These are phyloP conservation scores for Aselliscus stoliczkanus DNA, from an alignment of 2,797 vertebrate genomes.

Conservation along the genomic window DNA sequence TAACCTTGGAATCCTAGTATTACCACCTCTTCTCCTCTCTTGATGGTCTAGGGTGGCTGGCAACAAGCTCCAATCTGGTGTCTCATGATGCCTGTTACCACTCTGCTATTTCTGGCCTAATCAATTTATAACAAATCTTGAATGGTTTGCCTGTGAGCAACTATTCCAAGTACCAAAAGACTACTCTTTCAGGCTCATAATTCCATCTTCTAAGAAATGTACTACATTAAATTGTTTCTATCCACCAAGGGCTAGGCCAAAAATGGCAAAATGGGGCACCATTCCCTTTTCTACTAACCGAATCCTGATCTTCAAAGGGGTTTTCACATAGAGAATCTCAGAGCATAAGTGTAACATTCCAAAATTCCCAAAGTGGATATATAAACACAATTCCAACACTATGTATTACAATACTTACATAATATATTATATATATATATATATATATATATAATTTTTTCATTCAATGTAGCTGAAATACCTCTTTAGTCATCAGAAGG, in stretches of 20 bases:
- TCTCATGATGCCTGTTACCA: neutral
- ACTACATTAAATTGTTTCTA: neutral
- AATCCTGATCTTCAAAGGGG: neutral
- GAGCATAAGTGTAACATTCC: neutral
- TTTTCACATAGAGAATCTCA: neutral
- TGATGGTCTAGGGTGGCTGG: neutral
- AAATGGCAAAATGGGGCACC: slow-evolving; percentile 13
- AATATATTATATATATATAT: accelerated
- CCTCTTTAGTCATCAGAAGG: neutral
- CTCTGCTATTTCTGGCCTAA: neutral
- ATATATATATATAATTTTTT: neutral
- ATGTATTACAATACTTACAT: neutral
- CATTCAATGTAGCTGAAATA: neutral
- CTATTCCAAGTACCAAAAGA: neutral
- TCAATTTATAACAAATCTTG: slow-evolving; percentile 7
- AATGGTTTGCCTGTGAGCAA: neutral
- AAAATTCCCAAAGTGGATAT: neutral
- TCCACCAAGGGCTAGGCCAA: neutral
- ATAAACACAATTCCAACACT: neutral
- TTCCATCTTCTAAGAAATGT: slow-evolving; percentile 6
- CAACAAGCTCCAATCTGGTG: neutral
- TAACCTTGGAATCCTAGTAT: neutral
- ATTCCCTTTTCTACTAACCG: neutral
- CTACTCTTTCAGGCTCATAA: neutral
- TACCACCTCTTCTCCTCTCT: neutral